Evolutionary conservation across 2,797 vertebrate genomes (phyloP).

Genomic region (Acipenser oxyrinchus): DNA sequence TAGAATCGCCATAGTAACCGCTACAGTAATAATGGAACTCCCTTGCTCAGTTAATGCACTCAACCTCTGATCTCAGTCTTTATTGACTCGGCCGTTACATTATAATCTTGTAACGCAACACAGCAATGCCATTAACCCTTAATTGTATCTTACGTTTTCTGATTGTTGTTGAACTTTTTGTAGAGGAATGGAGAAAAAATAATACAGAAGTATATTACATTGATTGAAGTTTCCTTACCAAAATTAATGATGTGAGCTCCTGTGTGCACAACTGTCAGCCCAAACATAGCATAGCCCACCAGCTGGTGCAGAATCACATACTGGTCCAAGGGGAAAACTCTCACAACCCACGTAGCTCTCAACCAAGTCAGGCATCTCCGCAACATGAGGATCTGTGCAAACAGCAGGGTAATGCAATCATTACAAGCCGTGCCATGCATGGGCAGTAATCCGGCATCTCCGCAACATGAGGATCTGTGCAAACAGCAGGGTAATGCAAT

Average conservation of each 20-base stretch:
- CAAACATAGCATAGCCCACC: conserved; percentile 64
- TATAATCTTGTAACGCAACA: too few species aligned
- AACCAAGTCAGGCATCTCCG: conserved; percentile 64
- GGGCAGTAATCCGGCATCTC: conserved; percentile 61
- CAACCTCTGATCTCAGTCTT: too few species aligned
- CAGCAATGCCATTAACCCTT: background rate
- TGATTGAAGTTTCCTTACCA: conserved; percentile 45
- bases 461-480: conserved; percentile 77
- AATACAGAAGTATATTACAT: too few species aligned
- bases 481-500: background rate
- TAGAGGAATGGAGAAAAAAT: too few species aligned
- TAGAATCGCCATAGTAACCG: too few species aligned
- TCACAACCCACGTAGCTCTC: conserved; percentile 62
- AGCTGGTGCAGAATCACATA: conserved; percentile 75
- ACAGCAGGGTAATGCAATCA: background rate
- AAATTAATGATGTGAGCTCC: conserved; percentile 69
- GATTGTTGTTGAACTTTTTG: too few species aligned
- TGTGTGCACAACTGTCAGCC: conserved; percentile 39
- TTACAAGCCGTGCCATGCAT: too few species aligned
- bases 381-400: conserved; percentile 72
- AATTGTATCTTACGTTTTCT: too few species aligned
- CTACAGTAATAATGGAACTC: too few species aligned
- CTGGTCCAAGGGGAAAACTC: conserved; percentile 73
- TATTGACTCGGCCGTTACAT: too few species aligned
- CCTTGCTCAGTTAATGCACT: too few species aligned